Evolutionary conservation across 2,888 invertebrate species (phyloP), one percentile per base, ranked within the genome.

Genomic region (Rhorus exstirpatorius): DNA sequence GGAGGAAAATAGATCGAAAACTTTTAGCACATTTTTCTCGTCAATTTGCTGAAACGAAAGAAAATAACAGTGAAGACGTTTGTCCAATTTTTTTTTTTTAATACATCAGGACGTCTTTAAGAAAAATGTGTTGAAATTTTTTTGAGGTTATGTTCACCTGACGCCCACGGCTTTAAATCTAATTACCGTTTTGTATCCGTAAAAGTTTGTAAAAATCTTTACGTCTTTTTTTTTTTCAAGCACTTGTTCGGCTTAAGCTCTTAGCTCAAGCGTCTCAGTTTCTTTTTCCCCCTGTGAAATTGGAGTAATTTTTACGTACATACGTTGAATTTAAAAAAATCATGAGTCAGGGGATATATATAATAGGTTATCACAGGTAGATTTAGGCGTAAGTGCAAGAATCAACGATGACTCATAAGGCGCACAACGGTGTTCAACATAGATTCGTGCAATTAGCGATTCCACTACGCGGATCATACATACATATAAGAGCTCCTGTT

Each of bases 401-500:
- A 61, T 63, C 17, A 35, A 26, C 35, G 53, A 74, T 79, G 79
- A 79, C 21, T 74, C 83, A 72, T 76, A 49, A 44, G 41, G 24
- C 49, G 49, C 72, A 60, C 51, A 31, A 44, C 58, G 53, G 51
- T 38, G 44, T 55, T 10, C 19, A 74, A 58, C 78, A 63, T 74
- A 63, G 81, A 81, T 78, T 70, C 74, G 81, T 58, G 81, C 63
- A 82, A 82, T 82, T 82, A 81, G 68, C 81, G 55, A 78, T 68
- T 78, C 61, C 31, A 53, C 55, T 31, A 19, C 71, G 74, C 65
- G 72, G 71, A 76, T 71, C 70, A 44, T 70, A 77, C 70, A 79
- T 53, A 17, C n/a, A 31, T 31, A 31, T 31, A 31, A 31, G 31
- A 55, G 41, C 75, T 81, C 78, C 14, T 58, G 21, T 58, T 51